Base-by-base conservation (phyloP, 1,140 invertebrate genomes). In the Eupeodes corollae region DNA sequence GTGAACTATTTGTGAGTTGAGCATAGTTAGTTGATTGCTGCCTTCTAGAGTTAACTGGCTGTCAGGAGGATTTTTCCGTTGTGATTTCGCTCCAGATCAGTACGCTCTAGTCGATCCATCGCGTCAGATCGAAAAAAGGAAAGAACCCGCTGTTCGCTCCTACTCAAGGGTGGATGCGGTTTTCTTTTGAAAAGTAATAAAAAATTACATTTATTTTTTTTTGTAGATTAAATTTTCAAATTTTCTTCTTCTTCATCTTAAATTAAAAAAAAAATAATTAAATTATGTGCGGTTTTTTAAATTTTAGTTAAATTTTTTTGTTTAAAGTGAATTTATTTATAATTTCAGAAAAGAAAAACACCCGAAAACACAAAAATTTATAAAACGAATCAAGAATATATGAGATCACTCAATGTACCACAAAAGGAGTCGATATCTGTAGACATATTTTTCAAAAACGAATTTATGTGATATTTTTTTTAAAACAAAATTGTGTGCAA, bases 21-120 rank as follows among this genome's bases (percentile, higher is more conserved):
- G 42, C 35, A 65, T 65, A 65, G 61, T 65, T 65, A 66, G 63
- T 66, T 57, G 60, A 59, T 54, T 65, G 61, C 54, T 59, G 63
- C 62, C 63, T 63, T 58, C 60, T 57, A 56, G 56, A 66, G 63
- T 66, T 63, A 66, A 62, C 65, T 58, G 63, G 26, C 46, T 38
- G 9, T 19, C 18, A 32, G 38, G 26, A 42, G 49, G 50, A 33
- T 52, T 48, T 50, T 53, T 51, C 50, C 44, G 42, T 48, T 46
- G 46, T 47, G 50, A 42, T 19, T 41, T 48, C 43, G 26, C 39
- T 33, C 41, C 30, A 48, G 43, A 37, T 63, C 53, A 67, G 59
- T 67, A 50, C 62, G 60, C 50, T 62, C 53, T 56, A 52, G 57
- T 56, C 59, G 57, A 58, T 60, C 52, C 55, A 53, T 52, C 53